Base-by-base conservation (phyloP, 2,113 vertebrate genomes). In the Atherinomorus stipes region DNA sequence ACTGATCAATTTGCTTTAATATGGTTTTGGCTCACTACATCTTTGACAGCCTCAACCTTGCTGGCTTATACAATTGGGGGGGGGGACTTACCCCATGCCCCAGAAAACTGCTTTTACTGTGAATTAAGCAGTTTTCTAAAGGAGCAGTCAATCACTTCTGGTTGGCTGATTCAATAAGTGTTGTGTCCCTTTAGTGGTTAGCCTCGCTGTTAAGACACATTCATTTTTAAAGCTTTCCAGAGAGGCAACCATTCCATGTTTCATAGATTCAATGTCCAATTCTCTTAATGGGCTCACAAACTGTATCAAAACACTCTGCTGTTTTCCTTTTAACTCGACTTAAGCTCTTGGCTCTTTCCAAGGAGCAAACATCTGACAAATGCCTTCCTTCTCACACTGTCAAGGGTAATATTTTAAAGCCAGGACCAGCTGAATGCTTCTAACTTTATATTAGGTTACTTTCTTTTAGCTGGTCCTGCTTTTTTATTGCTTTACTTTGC, bases 61-160 rank as follows among this genome's bases (percentile, higher is more conserved):
- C 81, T 87, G 81, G 90, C 84, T 89, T 85, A 82, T 90, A 88
- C 88, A 91, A 84, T 80, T 38, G 59, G 73, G 64, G 16, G 22
- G 44, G 51, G 56, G n/a, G 65, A 71, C 37, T 87, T n/a, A n/a
- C 81, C 51, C 50, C 11, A 62, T 69, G 67, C 77, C 86, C 74
- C 71, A 79, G 83, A 71, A 88, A 89, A 75, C 61, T 19, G 76
- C 77, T 89, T 89, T 86, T 85, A 75, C 79, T 66, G 21, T 78
- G 84, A 90, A 90, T 92, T 86, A 88, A 88, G 83, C 81, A 76
- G 59, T 90, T 93, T 90, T 86, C 73, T 85, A 90, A 91, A 74
- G 78, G 69, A 85, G 76, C 83, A 90, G 89, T 92, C 89, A 87
- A 89, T 89, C 87, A 90, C 86, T 83, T 88, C 86, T 85, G 87